Percentiles rank a stretch among this genome's conserved stretches.
phyloP scores from a whole-genome alignment of 2,888 invertebrate genomes.

The Erebia palarica region DNA sequence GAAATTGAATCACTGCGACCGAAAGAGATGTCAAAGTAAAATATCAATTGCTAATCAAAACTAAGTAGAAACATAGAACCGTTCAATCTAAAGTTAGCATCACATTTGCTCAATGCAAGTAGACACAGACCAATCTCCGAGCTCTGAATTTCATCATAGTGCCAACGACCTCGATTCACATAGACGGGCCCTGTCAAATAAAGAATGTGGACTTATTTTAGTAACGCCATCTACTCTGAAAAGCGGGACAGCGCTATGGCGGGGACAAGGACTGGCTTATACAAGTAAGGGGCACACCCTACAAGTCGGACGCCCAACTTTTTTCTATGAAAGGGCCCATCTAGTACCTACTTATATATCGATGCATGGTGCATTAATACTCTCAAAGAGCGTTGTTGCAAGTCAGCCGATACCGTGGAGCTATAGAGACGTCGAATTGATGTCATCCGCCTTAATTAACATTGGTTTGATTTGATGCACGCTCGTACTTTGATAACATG shows the following conservation, averaged over 20 bases:
- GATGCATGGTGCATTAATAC: background rate
- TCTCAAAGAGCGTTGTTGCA: constrained; percentile 5
- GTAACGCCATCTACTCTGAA: too few species aligned
- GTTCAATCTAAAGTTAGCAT: background rate
- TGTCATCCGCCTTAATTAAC: constrained; percentile 12
- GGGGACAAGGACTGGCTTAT: too few species aligned
- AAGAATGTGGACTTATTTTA: too few species aligned
- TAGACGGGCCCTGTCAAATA: too few species aligned
- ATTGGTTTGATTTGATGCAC: constrained; percentile 6
- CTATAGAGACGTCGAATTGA: constrained; percentile 3
- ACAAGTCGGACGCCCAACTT: too few species aligned
- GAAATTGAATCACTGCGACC: too few species aligned
- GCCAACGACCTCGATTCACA: too few species aligned
- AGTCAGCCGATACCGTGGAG: background rate
- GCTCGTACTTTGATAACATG: background rate
- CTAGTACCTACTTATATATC: too few species aligned
- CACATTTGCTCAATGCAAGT: background rate
- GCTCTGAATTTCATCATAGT: background rate
- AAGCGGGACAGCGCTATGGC: too few species aligned
- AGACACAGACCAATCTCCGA: background rate
- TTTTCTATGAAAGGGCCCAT: too few species aligned
- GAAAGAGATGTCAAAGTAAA: background rate
- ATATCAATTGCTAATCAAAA: background rate
- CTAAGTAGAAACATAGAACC: background rate
- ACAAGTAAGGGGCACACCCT: too few species aligned